Evolutionary conservation across 2,888 invertebrate genomes (phyloP), one percentile per base, ranked within the genome.

Genomic region (Bugula neritina): DNA sequence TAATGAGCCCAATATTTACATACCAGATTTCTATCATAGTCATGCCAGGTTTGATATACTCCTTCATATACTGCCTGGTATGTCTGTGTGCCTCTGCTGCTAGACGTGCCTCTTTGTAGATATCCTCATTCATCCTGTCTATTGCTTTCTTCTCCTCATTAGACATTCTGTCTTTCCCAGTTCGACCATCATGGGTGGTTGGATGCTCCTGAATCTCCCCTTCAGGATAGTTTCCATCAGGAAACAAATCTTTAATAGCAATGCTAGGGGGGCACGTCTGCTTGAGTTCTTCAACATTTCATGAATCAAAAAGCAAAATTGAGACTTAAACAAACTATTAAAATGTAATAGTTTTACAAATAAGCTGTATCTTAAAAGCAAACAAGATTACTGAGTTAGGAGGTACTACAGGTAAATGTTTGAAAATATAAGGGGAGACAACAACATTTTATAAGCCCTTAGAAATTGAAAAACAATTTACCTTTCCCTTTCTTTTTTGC

Each of bases 21-120:
- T n/a, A n/a, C 86, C 96, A 97, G 77, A 99, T 98, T 84, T 98
- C 90, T 79, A 97, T 95, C 97, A 99, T 98, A 0, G 92, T 93
- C 95, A 98, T 96, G 72, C 98, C 99, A 0, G 99, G 96, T 85
- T 96, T 95, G 58, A 99, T 93, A 89, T 91, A 95, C 72, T 90
- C 89, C 81, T 91, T 91, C 84, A 99, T 96, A 81, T 95, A 90
- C 81, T 92, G 89, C 71, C 96, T 88, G 21, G 95, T 96, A 89
- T 94, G 94, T 86, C 99, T 89, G 84, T 99, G 99, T 63, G 95
- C 97, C 84, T 99, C 99, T 13, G 99, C 98, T 27, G 98, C 98
- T 78, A 92, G 90, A 73, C 99, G 89, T 72, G 97, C 90, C 85
- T 97, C 95, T 80, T 92, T 92, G 82, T 97, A 98, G 79, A 94